Percentiles rank a stretch among this genome's conserved stretches.
phyloP scores from a whole-genome alignment of 2,888 invertebrate genomes.

The Aplocera efformata region DNA sequence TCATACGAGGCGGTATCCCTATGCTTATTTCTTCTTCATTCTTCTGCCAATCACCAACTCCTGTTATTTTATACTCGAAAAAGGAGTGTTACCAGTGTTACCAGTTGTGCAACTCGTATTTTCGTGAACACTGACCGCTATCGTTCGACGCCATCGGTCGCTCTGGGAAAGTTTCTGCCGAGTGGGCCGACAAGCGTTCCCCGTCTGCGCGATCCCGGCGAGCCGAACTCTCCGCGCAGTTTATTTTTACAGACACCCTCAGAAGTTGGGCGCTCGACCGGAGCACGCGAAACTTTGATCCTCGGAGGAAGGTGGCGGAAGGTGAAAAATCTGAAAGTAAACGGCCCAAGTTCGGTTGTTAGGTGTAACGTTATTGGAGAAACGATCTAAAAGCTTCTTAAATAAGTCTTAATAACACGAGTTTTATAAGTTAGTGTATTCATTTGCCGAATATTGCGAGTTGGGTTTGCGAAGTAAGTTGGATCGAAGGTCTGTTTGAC shows the following conservation, averaged over 20 bases:
- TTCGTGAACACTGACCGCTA: too few species aligned
- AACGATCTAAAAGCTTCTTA: conserved; percentile 15
- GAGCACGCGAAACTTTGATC: conserved; percentile 32
- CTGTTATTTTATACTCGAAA: too few species aligned
- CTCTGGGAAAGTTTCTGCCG: too few species aligned
- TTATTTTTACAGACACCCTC: not conserved
- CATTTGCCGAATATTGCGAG: conserved; percentile 5
- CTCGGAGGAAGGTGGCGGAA: conserved; percentile 32
- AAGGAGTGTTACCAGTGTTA: too few species aligned
- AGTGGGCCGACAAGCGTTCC: too few species aligned
- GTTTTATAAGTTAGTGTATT: conserved; percentile 11
- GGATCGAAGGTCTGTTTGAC: too few species aligned
- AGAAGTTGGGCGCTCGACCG: conserved; percentile 3
- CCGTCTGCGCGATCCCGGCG: too few species aligned
- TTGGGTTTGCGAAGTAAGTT: not conserved
- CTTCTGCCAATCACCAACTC: too few species aligned
- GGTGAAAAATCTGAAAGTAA: conserved; percentile 42
- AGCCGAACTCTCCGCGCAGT: not conserved
- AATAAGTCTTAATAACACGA: conserved; percentile 18
- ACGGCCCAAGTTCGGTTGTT: conserved; percentile 39
- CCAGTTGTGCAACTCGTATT: too few species aligned
- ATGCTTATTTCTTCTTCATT: too few species aligned
- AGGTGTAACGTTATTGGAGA: conserved; percentile 20
- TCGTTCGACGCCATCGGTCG: too few species aligned
- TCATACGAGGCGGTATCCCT: too few species aligned